Evolutionary conservation across 2,113 vertebrate species (phyloP).

Genomic region (Phaetusa simplex): DNA sequence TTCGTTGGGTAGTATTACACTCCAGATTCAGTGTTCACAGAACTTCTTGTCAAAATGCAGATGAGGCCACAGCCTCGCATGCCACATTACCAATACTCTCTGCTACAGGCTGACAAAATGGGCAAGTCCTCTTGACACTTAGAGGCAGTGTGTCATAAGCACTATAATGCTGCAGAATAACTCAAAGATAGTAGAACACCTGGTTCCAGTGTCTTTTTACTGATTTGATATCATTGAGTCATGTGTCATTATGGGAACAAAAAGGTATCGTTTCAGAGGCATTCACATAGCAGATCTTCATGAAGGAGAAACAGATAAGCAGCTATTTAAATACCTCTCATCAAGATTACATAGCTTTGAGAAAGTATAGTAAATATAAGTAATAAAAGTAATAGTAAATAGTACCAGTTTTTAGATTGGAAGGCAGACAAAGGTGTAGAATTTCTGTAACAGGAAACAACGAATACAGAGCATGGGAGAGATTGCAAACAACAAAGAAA

Average conservation of each 20-base stretch:
- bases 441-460: not conserved
- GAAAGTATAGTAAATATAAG: not conserved
- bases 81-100: too few species aligned
- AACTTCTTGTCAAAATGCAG: not conserved
- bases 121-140: too few species aligned
- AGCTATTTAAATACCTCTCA: not conserved
- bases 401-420: not conserved
- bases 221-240: not conserved
- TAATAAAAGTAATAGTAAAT: too few species aligned
- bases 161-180: not conserved
- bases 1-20: not conserved
- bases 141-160: accelerated
- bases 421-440: not conserved
- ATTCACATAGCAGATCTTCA: not conserved
- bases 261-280: not conserved
- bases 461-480: not conserved
- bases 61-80: not conserved
- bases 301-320: not conserved
- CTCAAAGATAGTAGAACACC: not conserved
- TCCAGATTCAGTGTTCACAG: not conserved
- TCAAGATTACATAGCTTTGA: not conserved
- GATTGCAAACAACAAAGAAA: not conserved
- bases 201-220: not conserved
- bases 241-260: not conserved
- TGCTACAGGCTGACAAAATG: not conserved